Evolutionary conservation across 2,113 vertebrate genomes (phyloP), one percentile per base, ranked within the genome.

Genomic region (Cryptomyrus ogoouensis): DNA sequence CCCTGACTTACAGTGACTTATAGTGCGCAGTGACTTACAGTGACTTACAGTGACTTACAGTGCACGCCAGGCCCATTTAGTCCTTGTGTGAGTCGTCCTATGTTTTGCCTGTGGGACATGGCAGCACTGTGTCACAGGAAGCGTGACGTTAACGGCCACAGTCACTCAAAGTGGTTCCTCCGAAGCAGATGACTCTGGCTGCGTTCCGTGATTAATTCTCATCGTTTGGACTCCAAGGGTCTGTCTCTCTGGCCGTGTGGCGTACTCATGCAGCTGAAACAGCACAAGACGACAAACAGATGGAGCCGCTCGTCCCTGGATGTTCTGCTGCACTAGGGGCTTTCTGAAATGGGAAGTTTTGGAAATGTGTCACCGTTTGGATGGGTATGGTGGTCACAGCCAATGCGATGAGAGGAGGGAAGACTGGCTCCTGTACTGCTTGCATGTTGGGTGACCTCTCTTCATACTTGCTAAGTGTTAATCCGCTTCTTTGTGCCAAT

Each of bases 201-300:
- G 95, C 92, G 91, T 94, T 95, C 94, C 92, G 93, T 94, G 95
- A 96, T 97, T 96, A 96, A 96, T 96, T 96, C 95, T 94, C 95
- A 95, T 95, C 93, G 89, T 93, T 93, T 93, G 17, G 56, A 94
- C 94, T 94, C 93, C 92, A 94, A 95, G 95, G 74, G 96, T 95
- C 95, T 93, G 90, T 95, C 95, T 96, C 94, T 93, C 93, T 94
- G 89, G 90, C 94, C 94, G 93, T 93, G 92, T 62, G 91, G 56
- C 88, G 5, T 94, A 89, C 92, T 90, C 90, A 87, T 12, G 93
- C 91, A 91, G 92, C 91, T 70, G 93, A 94, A 94, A 94, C 94
- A 39, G 46, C 92, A 91, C 92, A 21, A 66, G 83, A 52, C 47
- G 58, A 53, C 87, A 19, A 84, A 31, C 89, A 92, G 90, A 90